These are phyloP conservation scores for Phoebastria nigripes DNA, from an alignment of 2,797 vertebrate genomes.

Conservation along the genomic window DNA sequence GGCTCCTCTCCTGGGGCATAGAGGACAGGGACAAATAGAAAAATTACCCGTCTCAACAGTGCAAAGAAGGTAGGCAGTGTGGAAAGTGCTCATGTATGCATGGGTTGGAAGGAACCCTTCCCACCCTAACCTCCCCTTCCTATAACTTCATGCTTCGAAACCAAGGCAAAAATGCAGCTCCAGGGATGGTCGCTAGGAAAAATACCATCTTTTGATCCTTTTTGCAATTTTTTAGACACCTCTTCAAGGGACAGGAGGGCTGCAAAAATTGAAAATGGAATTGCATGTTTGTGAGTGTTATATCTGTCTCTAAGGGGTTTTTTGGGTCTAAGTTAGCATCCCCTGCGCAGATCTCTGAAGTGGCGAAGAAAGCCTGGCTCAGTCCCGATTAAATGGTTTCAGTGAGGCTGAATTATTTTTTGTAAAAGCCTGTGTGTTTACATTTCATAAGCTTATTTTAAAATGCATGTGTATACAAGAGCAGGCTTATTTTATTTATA, in stretches of 20 bases:
- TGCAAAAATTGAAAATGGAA: background rate
- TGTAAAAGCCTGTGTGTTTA: conserved; percentile 12
- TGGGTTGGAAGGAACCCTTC: background rate
- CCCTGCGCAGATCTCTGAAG: background rate
- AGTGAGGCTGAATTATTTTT: conserved; percentile 24
- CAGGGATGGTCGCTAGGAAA: background rate
- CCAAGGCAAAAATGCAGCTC: background rate
- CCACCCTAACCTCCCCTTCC: background rate
- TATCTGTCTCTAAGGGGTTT: background rate
- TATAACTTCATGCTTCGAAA: background rate
- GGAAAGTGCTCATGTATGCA: background rate
- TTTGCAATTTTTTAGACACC: background rate
- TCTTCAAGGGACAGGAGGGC: background rate
- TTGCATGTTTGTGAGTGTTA: background rate
- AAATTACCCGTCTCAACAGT: background rate
- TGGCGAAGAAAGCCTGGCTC: background rate
- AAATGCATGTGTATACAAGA: background rate
- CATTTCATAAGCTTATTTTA: conserved; percentile 51
- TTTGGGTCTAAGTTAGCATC: background rate
- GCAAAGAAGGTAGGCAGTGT: background rate
- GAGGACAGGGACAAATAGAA: background rate
- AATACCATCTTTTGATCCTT: background rate
- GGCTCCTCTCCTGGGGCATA: background rate
- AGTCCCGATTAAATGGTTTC: background rate
- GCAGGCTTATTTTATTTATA: conserved; percentile 47